Evolutionary conservation across 1,140 invertebrate genomes (phyloP).

Genomic region (Bursaphelenchus mucronatus): DNA sequence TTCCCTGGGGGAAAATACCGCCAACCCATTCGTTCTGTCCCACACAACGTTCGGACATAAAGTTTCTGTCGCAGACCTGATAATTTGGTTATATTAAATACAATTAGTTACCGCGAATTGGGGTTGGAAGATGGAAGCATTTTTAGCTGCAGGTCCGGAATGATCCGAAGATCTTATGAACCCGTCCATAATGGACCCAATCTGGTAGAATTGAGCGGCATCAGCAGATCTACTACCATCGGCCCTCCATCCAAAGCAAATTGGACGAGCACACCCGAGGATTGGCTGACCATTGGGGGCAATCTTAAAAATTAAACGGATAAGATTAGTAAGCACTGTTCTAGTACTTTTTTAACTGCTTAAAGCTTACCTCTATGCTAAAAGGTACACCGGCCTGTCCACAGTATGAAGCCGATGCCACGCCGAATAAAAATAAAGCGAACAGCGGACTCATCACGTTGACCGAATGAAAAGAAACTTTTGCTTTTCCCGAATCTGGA

Average conservation of each 20-base stretch:
- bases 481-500: no score
- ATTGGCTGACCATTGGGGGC: slow-evolving; percentile 52
- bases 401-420: slow-evolving; percentile 45
- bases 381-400: slow-evolving; percentile 51
- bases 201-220: slow-evolving; percentile 45
- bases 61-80: neutral
- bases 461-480: neutral
- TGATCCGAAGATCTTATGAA: slow-evolving; percentile 26
- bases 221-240: slow-evolving; percentile 32
- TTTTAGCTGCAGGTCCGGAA: slow-evolving; percentile 29
- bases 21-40: slow-evolving; percentile 43
- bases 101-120: slow-evolving; percentile 34
- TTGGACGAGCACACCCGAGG: slow-evolving; percentile 53
- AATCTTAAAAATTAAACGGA: slow-evolving; percentile 30
- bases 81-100: slow-evolving; percentile 5
- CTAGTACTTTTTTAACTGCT: slow-evolving; percentile 5
- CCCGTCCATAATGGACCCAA: slow-evolving; percentile 15
- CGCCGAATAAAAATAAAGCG: neutral
- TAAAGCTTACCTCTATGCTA: slow-evolving; percentile 45
- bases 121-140: slow-evolving; percentile 33
- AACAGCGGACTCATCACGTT: slow-evolving; percentile 10
- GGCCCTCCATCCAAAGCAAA: slow-evolving; percentile 54
- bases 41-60: slow-evolving; percentile 27
- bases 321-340: neutral
- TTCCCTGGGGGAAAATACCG: slow-evolving; percentile 29